A percentile compares a stretch with the other conserved stretches of the same genome.
These are phyloP conservation scores for Lycaena phlaeas DNA, from an alignment of 2,888 invertebrate species.

Conservation along the genomic window DNA sequence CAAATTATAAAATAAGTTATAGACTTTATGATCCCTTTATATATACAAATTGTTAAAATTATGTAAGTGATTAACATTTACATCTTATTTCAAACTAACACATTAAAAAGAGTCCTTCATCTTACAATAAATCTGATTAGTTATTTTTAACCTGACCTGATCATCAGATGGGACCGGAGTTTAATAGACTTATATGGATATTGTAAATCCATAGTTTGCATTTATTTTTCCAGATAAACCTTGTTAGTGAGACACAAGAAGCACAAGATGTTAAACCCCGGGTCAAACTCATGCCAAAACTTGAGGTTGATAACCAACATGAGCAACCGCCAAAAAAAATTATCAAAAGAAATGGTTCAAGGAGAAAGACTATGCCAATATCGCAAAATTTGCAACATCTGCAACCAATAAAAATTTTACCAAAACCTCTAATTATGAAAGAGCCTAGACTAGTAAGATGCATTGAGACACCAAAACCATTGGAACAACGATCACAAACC, in stretches of 20 bases:
- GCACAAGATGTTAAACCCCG: constrained; percentile 30
- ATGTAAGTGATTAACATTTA: too few relatives aligned
- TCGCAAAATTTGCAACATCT: constrained; percentile 42
- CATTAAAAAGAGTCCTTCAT: too few relatives aligned
- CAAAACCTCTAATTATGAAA: constrained; percentile 52
- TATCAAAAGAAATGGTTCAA: constrained; percentile 36
- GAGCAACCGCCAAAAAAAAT: constrained; percentile 44
- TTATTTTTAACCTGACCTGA: too few relatives aligned
- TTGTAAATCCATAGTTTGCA: too few relatives aligned
- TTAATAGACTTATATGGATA: too few relatives aligned
- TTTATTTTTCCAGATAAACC: constrained; percentile 50
- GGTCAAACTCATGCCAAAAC: constrained; percentile 32
- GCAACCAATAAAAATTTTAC: constrained; percentile 58
- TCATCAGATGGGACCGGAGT: too few relatives aligned
- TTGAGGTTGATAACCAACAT: constrained; percentile 28
- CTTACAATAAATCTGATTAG: too few relatives aligned
- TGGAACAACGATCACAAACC: constrained; percentile 45
- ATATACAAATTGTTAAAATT: too few relatives aligned
- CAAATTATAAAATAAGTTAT: too few relatives aligned
- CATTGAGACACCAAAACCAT: constrained; percentile 44
- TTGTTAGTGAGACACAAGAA: constrained; percentile 45
- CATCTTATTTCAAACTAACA: too few relatives aligned
- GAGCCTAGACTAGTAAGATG: constrained; percentile 49
- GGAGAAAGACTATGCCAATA: constrained; percentile 45
- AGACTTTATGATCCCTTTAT: too few relatives aligned